Evolutionary conservation across 2,113 vertebrate species (phyloP).

Genomic region (Nyctibius bracteatus): DNA sequence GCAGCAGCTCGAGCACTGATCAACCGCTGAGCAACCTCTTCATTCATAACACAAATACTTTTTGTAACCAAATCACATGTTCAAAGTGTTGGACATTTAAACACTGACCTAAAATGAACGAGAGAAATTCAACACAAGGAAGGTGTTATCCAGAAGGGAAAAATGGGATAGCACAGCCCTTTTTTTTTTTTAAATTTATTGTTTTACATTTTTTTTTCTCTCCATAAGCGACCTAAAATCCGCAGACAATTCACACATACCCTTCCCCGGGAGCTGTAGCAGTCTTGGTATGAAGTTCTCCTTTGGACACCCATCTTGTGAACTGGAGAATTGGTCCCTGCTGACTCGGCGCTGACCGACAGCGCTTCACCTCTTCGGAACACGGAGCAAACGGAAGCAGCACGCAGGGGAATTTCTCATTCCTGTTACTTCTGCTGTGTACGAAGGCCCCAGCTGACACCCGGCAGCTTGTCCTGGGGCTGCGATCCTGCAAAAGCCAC

Average conservation of each 20-base stretch:
- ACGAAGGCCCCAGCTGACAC: not conserved
- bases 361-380: not conserved
- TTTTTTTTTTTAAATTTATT: not conserved
- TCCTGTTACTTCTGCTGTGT: not conserved
- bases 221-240: conserved; percentile 21
- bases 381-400: not conserved
- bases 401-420: not conserved
- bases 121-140: conserved; percentile 48
- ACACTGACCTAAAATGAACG: conserved; percentile 72
- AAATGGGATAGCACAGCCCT: conserved; percentile 71
- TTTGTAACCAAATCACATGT: conserved; percentile 72
- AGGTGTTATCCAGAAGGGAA: conserved; percentile 51
- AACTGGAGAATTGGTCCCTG: conserved; percentile 75
- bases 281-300: conserved; percentile 60
- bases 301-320: conserved; percentile 58
- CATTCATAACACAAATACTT: conserved; percentile 61
- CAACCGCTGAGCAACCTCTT: conserved; percentile 68
- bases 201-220: not conserved
- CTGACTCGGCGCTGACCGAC: conserved; percentile 64
- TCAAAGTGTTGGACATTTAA: conserved; percentile 68
- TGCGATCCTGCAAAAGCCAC: not conserved
- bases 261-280: conserved; percentile 58
- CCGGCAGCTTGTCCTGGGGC: not conserved
- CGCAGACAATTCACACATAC: not conserved
- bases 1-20: conserved; percentile 21